phyloP scores from a whole-genome alignment of 2,113 vertebrate species.

The Anarrhichthys ocellatus region DNA sequence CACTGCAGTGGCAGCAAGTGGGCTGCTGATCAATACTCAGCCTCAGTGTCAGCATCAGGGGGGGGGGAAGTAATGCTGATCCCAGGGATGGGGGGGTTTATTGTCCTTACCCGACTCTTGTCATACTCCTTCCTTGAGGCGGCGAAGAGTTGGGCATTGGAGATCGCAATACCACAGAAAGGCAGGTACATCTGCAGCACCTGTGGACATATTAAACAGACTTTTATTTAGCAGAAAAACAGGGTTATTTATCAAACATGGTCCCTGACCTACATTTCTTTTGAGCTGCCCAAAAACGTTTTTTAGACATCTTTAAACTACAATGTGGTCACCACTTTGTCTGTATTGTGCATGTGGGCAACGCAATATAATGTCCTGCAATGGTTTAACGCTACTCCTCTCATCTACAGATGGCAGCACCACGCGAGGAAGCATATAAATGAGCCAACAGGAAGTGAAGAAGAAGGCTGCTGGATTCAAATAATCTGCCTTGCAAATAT shows the following conservation, averaged over 20 bases:
- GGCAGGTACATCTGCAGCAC: slow-evolving; percentile 99
- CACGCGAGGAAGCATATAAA: neutral
- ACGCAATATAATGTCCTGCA: neutral
- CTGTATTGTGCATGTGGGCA: neutral
- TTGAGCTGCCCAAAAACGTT: neutral
- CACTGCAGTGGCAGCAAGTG: slow-evolving; percentile 70
- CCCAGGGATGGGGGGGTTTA: slow-evolving; percentile 35
- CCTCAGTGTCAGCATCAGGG: slow-evolving; percentile 70
- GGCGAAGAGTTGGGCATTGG: slow-evolving; percentile 97
- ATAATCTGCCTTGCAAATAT: neutral
- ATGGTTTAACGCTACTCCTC: neutral
- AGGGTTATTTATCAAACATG: too few relatives aligned
- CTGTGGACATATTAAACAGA: slow-evolving; percentile 79
- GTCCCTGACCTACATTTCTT: neutral
- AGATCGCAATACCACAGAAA: slow-evolving; percentile 98
- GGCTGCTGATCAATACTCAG: slow-evolving; percentile 76
- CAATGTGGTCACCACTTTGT: neutral
- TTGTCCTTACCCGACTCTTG: slow-evolving; percentile 93
- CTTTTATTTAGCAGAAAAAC: neutral
- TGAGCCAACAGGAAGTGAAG: neutral
- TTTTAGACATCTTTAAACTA: neutral
- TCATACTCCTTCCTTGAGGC: slow-evolving; percentile 99
- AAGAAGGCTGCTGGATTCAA: neutral
- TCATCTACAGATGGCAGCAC: neutral
- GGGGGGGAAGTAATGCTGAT: slow-evolving; percentile 54